phyloP scores from a whole-genome alignment of 2,888 invertebrate genomes.

The Microdon myrmicae region DNA sequence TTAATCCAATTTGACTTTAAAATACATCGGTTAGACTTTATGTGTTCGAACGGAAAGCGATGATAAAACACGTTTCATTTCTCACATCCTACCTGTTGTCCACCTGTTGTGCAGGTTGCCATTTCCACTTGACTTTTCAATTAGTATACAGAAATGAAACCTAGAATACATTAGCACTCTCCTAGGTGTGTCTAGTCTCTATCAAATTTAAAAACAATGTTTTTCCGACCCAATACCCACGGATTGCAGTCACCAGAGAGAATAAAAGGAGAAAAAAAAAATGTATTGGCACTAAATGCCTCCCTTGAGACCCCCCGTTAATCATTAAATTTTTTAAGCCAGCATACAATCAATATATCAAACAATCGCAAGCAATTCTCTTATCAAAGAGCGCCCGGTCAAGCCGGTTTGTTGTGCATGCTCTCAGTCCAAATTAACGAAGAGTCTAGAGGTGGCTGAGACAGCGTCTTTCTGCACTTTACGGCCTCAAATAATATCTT shows the following conservation, averaged over 20 bases:
- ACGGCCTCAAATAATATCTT: conserved; percentile 42
- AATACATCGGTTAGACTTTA: too few relatives aligned
- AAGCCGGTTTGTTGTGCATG: conserved; percentile 35
- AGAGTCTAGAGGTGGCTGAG: too few relatives aligned
- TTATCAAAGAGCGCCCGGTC: conserved; percentile 31
- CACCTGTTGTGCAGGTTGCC: too few relatives aligned
- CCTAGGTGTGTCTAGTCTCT: conserved; percentile 27
- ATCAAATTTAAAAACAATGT: too few relatives aligned
- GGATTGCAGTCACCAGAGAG: conserved; percentile 24
- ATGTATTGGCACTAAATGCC: too few relatives aligned
- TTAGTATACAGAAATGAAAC: too few relatives aligned
- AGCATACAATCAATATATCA: conserved; percentile 18
- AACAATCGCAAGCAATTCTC: conserved; percentile 18
- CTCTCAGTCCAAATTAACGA: conserved; percentile 20
- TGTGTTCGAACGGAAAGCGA: too few relatives aligned
- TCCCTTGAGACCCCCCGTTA: too few relatives aligned
- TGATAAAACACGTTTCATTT: too few relatives aligned
- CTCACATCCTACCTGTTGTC: too few relatives aligned
- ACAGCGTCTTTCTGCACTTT: conserved; percentile 32
- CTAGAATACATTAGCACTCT: conserved; percentile 18
- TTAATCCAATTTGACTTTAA: too few relatives aligned
- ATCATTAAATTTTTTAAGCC: conserved; percentile 11
- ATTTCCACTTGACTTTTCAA: too few relatives aligned
- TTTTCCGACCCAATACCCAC: conserved; percentile 32
- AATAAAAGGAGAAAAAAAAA: conserved; percentile 6